Evolutionary conservation across 2,113 vertebrate genomes (phyloP), one percentile per base, ranked within the genome.

Genomic region (Myiozetetes cayanensis): DNA sequence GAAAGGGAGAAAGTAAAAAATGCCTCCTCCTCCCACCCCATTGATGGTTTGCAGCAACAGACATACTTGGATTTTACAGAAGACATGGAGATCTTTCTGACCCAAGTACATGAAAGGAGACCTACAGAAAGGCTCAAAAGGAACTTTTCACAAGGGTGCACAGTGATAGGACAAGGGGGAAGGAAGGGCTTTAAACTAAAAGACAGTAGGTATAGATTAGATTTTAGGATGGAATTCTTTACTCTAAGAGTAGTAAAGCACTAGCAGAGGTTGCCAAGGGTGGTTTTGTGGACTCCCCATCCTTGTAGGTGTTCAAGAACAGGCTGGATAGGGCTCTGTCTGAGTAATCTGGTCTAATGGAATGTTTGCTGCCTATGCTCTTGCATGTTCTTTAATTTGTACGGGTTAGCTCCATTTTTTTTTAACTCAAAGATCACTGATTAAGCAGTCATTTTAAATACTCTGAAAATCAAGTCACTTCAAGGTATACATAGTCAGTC

Each of bases 1-100:
- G 46, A 87, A 87, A 85, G 4, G 3, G 5, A 78, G 22, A 55
- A 61, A 75, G 24, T 19, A 44, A 44, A 72, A 73, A 78, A 52
- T 20, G 7, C 6, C 12, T 13, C 14, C 10, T 35, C 2, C 21
- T 39, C 13, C 8, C 7, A 71, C 2, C 6, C 7, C 0, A 0
- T 5, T 63, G 43, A 30, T 37, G 8, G 3, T 24, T 76, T 25
- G 17, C 39, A 76, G 18, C n/a, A 79, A 25, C 17, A 75, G n/a
- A 22, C n/a, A 22, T 7, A 47, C 12, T n/a, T 49, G 18, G 15
- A 65, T 65, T 65, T 68, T 72, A 67, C 18, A 68, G 49, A 76
- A 46, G 8, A 47, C 7, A 33, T 25, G 7, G 39, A 77, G 58
- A 30, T 52, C 27, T 52, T 74, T 33, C 44, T 59, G 19, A n/a